phyloP scores from a whole-genome alignment of 2,888 invertebrate species.

The Troilus luridus region DNA sequence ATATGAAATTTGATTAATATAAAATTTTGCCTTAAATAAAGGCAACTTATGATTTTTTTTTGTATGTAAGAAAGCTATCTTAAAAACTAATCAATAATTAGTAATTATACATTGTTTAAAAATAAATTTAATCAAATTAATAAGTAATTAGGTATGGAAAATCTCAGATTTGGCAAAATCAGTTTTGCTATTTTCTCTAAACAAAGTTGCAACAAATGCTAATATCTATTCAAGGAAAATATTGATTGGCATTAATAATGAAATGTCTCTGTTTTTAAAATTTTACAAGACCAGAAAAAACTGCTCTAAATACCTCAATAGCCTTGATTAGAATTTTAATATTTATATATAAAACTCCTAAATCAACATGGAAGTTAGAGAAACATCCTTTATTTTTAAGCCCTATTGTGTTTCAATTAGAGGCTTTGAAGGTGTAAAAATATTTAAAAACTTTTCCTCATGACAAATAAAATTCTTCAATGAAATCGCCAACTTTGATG shows the following conservation, averaged over 20 bases:
- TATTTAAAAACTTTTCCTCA: not conserved
- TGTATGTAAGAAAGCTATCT: too few species aligned
- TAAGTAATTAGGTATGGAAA: too few species aligned
- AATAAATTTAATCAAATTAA: too few species aligned
- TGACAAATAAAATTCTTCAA: conserved; percentile 2
- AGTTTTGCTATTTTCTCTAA: not conserved
- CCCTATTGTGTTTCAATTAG: not conserved
- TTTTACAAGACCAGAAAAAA: not conserved
- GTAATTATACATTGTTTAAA: too few species aligned
- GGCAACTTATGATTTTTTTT: too few species aligned
- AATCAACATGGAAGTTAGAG: not conserved
- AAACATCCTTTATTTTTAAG: not conserved
- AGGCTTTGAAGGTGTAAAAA: not conserved
- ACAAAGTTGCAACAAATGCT: not conserved
- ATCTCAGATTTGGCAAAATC: too few species aligned
- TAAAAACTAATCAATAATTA: too few species aligned
- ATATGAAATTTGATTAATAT: too few species aligned
- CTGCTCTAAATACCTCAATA: not conserved
- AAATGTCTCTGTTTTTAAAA: not conserved
- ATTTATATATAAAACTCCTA: too few species aligned
- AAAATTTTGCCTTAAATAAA: too few species aligned
- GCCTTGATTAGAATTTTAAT: not conserved
- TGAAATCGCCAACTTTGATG: not conserved
- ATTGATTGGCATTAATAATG: not conserved
- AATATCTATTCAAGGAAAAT: not conserved